A percentile compares a stretch with the other conserved stretches of the same genome.
Conservation (phyloP, 2,113 vertebrate species). For the Sprattus sprattus region DNA sequence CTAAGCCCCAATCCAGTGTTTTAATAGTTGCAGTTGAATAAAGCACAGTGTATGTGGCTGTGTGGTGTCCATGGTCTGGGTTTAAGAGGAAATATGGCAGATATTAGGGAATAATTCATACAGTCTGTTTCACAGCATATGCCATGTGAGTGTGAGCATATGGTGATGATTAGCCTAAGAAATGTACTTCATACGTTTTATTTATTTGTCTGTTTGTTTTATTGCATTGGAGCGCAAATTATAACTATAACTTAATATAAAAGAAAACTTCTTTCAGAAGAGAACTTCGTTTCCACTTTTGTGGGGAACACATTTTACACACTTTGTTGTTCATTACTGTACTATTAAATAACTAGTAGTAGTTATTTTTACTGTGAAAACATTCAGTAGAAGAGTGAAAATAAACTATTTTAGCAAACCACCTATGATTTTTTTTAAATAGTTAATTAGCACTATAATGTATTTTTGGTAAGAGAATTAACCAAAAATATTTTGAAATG, state of each 20-base stretch:
- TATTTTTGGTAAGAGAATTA: background rate
- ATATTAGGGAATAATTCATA: conserved; percentile 5
- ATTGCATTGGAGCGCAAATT: background rate
- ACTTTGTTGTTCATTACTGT: too few species aligned
- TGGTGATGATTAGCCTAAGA: background rate
- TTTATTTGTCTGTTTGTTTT: background rate
- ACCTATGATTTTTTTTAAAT: background rate
- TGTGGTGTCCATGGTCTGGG: background rate
- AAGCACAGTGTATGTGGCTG: background rate
- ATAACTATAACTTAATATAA: background rate
- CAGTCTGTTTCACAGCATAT: background rate
- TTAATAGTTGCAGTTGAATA: background rate
- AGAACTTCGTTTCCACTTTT: background rate
- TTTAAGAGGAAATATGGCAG: background rate
- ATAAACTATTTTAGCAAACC: too few species aligned
- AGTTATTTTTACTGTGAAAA: too few species aligned
- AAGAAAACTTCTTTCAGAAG: background rate
- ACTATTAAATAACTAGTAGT: too few species aligned
- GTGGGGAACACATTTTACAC: background rate
- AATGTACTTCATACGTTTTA: background rate
- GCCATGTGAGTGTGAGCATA: background rate
- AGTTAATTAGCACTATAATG: background rate
- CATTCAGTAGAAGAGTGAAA: too few species aligned
- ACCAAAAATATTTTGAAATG: background rate
- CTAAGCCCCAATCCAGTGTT: too few species aligned